These are phyloP conservation scores for Schizothorax lantsangensis DNA, from an alignment of 2,797 vertebrate species.

Conservation along the genomic window DNA sequence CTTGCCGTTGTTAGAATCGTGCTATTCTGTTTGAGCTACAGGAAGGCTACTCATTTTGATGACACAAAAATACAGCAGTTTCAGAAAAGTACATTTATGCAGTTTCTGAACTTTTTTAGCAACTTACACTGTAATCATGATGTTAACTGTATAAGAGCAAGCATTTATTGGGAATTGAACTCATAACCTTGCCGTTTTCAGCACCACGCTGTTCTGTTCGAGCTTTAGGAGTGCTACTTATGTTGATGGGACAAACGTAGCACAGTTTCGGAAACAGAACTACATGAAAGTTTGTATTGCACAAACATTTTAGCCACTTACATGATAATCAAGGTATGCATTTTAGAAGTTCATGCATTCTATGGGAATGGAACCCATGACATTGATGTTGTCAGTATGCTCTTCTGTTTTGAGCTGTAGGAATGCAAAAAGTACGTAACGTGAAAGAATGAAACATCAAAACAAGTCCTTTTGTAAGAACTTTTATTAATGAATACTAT, in stretches of 20 bases:
- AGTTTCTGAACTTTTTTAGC: neutral
- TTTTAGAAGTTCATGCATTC: neutral
- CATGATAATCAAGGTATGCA: neutral
- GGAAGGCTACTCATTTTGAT: neutral
- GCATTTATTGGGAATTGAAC: neutral
- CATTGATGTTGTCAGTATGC: neutral
- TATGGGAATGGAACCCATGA: neutral
- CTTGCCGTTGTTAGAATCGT: neutral
- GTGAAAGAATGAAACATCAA: neutral
- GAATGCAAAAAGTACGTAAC: neutral
- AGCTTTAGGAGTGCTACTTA: neutral
- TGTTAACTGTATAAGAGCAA: neutral
- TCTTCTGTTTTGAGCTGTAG: neutral
- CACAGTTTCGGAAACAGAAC: neutral
- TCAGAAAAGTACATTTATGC: neutral
- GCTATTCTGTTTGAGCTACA: neutral
- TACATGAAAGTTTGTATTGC: neutral
- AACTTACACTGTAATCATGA: neutral
- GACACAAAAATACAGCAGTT: neutral
- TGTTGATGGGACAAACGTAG: neutral
- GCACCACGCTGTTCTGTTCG: neutral
- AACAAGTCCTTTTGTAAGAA: neutral
- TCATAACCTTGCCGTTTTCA: neutral
- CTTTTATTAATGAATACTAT: neutral
- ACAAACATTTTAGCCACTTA: neutral